phyloP scores from a whole-genome alignment of 2,888 invertebrate genomes.

The Mesorhabditis spiculigera region DNA sequence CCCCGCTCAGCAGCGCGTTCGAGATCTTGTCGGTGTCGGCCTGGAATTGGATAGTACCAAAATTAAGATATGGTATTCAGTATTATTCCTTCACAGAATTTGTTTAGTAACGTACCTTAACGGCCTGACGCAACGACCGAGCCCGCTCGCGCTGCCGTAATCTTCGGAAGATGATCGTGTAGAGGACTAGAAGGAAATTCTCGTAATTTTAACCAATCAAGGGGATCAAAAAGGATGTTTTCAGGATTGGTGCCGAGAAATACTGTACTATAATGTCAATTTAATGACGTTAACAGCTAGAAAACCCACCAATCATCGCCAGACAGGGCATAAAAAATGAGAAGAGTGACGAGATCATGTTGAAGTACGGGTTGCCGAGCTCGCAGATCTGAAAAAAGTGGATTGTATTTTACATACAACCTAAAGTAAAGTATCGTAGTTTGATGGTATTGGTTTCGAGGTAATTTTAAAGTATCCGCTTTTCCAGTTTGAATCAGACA shows the following conservation, averaged over 20 bases:
- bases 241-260: no score
- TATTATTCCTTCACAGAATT: background rate
- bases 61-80: background rate
- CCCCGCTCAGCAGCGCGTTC: slow-evolving; percentile 54
- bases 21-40: slow-evolving; percentile 28
- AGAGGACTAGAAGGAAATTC: slow-evolving; percentile 69
- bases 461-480: no score
- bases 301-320: slow-evolving; percentile 85
- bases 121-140: slow-evolving; percentile 32
- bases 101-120: slow-evolving; percentile 22
- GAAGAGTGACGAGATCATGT: slow-evolving; percentile 92
- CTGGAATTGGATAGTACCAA: slow-evolving; percentile 3
- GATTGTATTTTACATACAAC: no score
- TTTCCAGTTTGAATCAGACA: no score
- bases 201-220: background rate
- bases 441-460: no score
- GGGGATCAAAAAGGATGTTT: no score
- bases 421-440: no score
- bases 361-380: slow-evolving; percentile 96
- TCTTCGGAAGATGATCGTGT: slow-evolving; percentile 80
- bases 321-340: slow-evolving; percentile 98
- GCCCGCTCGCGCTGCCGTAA: slow-evolving; percentile 59
- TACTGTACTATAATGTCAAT: background rate
- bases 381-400: slow-evolving; percentile 68
- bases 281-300: slow-evolving; percentile 64